Base-by-base conservation (phyloP, 1,140 invertebrate species). In the Lucilia cuprina region DNA sequence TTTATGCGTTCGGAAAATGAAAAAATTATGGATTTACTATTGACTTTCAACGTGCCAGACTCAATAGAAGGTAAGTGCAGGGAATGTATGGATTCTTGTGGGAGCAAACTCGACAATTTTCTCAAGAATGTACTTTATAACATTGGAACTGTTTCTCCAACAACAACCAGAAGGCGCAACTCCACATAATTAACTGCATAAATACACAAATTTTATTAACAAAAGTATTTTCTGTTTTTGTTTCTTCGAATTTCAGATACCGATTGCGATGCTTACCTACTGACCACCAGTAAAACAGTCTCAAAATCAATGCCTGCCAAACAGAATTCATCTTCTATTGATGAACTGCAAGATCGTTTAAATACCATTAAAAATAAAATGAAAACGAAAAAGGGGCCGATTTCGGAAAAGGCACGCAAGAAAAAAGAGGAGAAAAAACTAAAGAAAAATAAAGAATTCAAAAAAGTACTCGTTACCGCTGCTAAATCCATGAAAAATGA, bases 361-460 rank as follows among this genome's bases (percentile, higher is more conserved):
- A 87, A 88, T 5, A 88, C 88, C 10, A 91, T 91, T 12, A 90
- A 89, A 14, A 91, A 91, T 84, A 91, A 91, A 86, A 82, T 91
- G 12, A 87, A 90, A 8, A 86, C 89, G 12, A 91, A 91, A 74
- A 91, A 91, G 60, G 74, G 85, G 0, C 90, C 89, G 12, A 86
- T 86, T 2, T 91, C 90, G 4, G 90, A 90, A 47, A 85, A 86
- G 2, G 86, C 90, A 41, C 83, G 87, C 25, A 89, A 90, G 74
- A 86, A 83, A 19, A 87, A 87, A 0, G 89, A 88, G 55, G 85
- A 87, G 13, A 91, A 91, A 50, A 90, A 91, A 83, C 49, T 91
- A 0, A 91, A 89, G 30, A 88, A 87, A n/a, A 89, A 86, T 84
- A 91, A 91, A 49, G 90, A 89, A 74, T 86, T 91, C 8, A 89